Base-by-base conservation (phyloP, 2,113 vertebrate species). In the Rhinogobius similis region DNA sequence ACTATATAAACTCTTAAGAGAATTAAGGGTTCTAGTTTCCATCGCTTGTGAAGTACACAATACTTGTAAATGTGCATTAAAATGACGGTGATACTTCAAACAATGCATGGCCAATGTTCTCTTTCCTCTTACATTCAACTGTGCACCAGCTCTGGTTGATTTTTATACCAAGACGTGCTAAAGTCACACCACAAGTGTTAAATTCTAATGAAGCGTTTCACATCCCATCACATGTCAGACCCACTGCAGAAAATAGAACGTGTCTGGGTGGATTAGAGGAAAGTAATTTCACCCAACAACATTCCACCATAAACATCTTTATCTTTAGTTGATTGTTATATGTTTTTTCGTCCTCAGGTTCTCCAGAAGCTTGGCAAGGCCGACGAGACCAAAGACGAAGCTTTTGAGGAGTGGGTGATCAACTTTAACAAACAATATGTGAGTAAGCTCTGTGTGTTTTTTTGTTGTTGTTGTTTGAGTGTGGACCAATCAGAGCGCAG, bases 351-450 rank as follows among this genome's bases (percentile, higher is more conserved):
- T 26, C 73, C 10, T 56, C 88, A 99, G 98, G 98, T 99, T 76
- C 89, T 99, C 43, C 98, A 99, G 91, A 98, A 98, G 78, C 95
- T 99, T 72, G 98, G 98, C 20, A 99, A 99, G 92, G 98, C 98
- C 0, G 98, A 99, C 29, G 98, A 99, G 91, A 99, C 98, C 56
- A 99, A 97, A 92, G 98, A 99, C 75, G 90, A 94, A 53, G 96
- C 96, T 67, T 99, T 99, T 68, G 97, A 99, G 86, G 97, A 99
- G 74, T 96, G 95, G 2, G 98, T 99, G 68, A 95, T 97, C 82
- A 99, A 99, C 89, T 99, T 99, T 91, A 96, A 95, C 90, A 98
- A 98, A 88, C 98, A 99, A 92, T 93, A 98, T 93, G 98, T 99
- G 86, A 77, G 81, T 61, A 14, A 14, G 39, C 11, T 4, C 41